phyloP scores from a whole-genome alignment of 2,888 invertebrate genomes.

The Epinotia nisella region DNA sequence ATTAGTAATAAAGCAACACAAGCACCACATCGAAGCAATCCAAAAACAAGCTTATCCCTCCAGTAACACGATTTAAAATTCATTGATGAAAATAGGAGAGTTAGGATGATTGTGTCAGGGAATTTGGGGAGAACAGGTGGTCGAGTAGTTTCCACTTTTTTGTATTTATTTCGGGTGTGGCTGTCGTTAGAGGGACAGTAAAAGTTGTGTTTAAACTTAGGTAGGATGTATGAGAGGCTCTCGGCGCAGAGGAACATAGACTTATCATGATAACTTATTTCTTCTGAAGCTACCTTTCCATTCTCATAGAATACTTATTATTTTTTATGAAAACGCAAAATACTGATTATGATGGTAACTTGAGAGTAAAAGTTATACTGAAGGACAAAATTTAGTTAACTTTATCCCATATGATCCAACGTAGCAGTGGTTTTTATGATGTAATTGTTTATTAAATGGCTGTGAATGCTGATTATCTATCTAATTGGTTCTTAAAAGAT shows the following conservation, averaged over 20 bases:
- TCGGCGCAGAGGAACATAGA: not conserved
- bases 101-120: constrained; percentile 7
- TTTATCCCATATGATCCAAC: too few species aligned
- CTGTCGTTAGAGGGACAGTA: constrained; percentile 40
- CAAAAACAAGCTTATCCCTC: constrained; percentile 44
- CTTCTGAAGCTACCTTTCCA: too few species aligned
- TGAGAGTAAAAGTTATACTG: too few species aligned
- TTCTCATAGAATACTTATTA: too few species aligned
- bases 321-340: too few species aligned
- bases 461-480: too few species aligned
- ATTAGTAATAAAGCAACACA: constrained; percentile 49
- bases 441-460: too few species aligned
- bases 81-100: not conserved
- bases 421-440: too few species aligned
- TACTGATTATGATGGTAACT: too few species aligned
- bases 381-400: too few species aligned
- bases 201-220: constrained; percentile 34
- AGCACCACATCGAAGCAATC: constrained; percentile 6
- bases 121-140: constrained; percentile 59
- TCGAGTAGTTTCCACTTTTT: constrained; percentile 62
- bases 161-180: constrained; percentile 57
- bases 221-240: constrained; percentile 12
- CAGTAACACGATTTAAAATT: constrained; percentile 38
- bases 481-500: too few species aligned
- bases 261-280: too few species aligned